A percentile compares a stretch with the other conserved stretches of the same genome.
Evolutionary conservation across 2,797 vertebrate genomes (phyloP).

Genomic region (Xenops minutus): DNA sequence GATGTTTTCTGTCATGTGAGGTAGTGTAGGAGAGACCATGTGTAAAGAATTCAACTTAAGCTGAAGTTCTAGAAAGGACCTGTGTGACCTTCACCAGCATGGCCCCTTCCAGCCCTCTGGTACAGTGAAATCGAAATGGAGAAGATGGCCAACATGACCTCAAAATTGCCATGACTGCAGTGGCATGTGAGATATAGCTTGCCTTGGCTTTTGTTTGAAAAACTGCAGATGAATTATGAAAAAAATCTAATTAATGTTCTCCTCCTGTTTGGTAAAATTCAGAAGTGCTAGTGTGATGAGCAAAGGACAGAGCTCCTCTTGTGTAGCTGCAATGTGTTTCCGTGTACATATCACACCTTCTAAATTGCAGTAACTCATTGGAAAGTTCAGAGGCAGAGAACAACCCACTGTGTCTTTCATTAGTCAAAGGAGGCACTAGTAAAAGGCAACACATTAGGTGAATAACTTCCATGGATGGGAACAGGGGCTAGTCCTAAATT

Average conservation of each 20-base stretch:
- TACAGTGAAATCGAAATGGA: not conserved
- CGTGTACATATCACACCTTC: not conserved
- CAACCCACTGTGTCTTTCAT: not conserved
- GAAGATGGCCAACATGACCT: not conserved
- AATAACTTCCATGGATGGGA: not conserved
- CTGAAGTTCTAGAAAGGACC: not conserved
- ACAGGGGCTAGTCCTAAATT: not conserved
- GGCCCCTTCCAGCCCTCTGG: not conserved
- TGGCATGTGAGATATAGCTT: not conserved
- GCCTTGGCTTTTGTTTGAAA: not conserved
- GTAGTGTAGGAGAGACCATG: not conserved
- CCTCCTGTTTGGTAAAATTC: not conserved
- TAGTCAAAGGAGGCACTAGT: not conserved
- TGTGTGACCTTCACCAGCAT: not conserved
- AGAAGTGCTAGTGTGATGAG: not conserved
- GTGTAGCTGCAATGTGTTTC: not conserved
- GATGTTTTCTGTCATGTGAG: not conserved
- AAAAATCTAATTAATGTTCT: constrained; percentile 18
- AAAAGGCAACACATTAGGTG: not conserved
- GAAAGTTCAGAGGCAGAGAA: not conserved
- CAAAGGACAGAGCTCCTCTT: constrained; percentile 1
- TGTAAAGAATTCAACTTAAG: not conserved
- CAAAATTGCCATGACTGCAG: not conserved
- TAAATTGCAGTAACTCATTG: not conserved
- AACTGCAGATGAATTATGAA: not conserved